These are phyloP conservation scores for Phalacrocorax brasilianus DNA, from an alignment of 2,113 vertebrate species.

Conservation along the genomic window DNA sequence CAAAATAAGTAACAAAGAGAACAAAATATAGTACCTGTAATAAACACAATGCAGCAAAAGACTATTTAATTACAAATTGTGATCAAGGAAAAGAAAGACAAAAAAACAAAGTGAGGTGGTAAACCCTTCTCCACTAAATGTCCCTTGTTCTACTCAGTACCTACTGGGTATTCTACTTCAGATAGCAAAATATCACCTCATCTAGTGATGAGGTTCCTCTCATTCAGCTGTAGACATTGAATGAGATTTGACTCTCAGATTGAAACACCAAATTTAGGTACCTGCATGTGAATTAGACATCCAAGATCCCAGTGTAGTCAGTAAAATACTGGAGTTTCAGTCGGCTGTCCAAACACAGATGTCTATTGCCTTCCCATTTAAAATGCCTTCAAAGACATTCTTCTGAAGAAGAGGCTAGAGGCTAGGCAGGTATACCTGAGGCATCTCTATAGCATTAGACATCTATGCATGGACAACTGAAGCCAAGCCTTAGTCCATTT, in stretches of 20 bases:
- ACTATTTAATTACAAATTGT: not conserved
- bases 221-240: not conserved
- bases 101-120: not conserved
- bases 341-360: not conserved
- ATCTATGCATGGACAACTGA: not conserved
- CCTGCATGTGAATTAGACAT: not conserved
- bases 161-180: not conserved
- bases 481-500: not conserved
- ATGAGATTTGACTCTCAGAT: not conserved
- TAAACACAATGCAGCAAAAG: not conserved
- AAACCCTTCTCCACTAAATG: not conserved
- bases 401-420: not conserved
- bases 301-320: not conserved
- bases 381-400: not conserved
- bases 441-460: not conserved
- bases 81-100: not conserved
- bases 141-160: not conserved
- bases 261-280: not conserved
- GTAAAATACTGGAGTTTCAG: not conserved
- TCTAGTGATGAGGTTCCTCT: not conserved
- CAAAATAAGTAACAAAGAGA: not conserved
- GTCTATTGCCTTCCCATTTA: not conserved
- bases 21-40: not conserved
- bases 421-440: not conserved
- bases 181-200: not conserved